phyloP scores from a whole-genome alignment of 2,797 vertebrate species.

The Intellagama lesueurii region DNA sequence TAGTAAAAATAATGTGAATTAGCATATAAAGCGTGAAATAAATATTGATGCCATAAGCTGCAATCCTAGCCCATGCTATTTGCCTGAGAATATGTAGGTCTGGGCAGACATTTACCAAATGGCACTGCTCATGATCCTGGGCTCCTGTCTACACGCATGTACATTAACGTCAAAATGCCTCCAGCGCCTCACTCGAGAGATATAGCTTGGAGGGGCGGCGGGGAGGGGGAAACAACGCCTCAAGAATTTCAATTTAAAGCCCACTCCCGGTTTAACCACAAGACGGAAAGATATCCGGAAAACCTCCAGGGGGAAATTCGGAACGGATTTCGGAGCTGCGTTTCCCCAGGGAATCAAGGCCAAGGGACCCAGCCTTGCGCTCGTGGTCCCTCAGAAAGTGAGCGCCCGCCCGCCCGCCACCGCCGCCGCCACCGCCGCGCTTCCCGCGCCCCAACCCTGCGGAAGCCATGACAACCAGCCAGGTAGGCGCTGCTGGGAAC shows the following conservation, averaged over 20 bases:
- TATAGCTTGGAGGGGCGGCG: no score
- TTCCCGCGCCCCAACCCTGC: not conserved
- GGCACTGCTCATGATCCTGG: no score
- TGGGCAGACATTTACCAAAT: not conserved
- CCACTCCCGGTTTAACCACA: no score
- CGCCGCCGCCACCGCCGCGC: fast-evolving
- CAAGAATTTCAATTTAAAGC: not conserved
- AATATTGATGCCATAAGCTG: not conserved
- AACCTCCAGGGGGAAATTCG: no score
- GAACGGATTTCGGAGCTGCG: not conserved
- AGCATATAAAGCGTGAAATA: not conserved
- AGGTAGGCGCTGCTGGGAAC: not conserved
- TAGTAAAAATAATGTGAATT: not conserved
- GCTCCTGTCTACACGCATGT: not conserved
- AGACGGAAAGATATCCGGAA: no score
- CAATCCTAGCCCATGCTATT: not conserved
- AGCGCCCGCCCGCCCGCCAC: not conserved
- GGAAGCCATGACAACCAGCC: not conserved
- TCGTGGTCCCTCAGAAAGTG: no score
- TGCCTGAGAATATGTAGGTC: not conserved
- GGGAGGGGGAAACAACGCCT: no score
- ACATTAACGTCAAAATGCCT: not conserved
- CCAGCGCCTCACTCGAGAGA: not conserved
- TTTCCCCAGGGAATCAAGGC: not conserved
- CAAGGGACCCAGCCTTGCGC: no score